A percentile compares a stretch with the other conserved stretches of the same genome.
Conservation (phyloP, 2,888 invertebrate species). For the Lagria hirta region DNA sequence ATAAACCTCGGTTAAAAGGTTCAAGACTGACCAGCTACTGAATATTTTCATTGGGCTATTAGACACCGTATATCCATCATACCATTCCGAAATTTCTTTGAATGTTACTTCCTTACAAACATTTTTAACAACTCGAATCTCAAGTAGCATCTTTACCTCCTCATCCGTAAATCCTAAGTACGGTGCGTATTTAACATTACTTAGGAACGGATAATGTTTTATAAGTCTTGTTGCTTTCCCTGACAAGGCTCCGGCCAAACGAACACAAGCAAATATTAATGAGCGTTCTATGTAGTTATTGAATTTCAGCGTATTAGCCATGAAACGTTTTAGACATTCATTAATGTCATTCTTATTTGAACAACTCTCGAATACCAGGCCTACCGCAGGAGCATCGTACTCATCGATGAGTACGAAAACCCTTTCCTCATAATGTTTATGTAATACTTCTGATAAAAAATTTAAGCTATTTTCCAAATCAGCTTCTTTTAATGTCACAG, state of each 20-base stretch:
- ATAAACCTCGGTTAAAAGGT: conserved; percentile 5
- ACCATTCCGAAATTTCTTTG: conserved; percentile 23
- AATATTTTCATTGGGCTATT: conserved; percentile 16
- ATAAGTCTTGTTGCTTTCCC: conserved; percentile 26
- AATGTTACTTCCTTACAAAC: conserved; percentile 22
- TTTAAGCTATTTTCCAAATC: conserved; percentile 18
- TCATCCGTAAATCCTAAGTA: conserved; percentile 27
- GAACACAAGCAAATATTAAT: conserved; percentile 19
- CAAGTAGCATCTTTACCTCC: conserved; percentile 26
- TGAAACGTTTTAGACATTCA: conserved; percentile 26
- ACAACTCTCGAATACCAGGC: conserved; percentile 22
- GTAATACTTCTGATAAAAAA: conserved; percentile 26
- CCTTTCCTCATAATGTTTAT: conserved; percentile 27
- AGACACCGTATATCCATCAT: conserved; percentile 22
- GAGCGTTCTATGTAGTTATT: conserved; percentile 23
- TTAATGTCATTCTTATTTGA: conserved; percentile 24
- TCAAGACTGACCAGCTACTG: conserved; percentile 17
- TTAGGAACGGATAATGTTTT: conserved; percentile 25
- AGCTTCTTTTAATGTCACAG: conserved; percentile 18
- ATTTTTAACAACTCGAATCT: conserved; percentile 23
- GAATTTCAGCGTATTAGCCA: conserved; percentile 27
- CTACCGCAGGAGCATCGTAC: conserved; percentile 26
- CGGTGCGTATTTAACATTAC: conserved; percentile 23
- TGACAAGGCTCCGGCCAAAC: conserved; percentile 20
- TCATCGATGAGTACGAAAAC: conserved; percentile 24